Percentiles rank a stretch among this genome's conserved stretches.
phyloP scores from a whole-genome alignment of 2,797 vertebrate genomes.

The Diplodus puntazzo region DNA sequence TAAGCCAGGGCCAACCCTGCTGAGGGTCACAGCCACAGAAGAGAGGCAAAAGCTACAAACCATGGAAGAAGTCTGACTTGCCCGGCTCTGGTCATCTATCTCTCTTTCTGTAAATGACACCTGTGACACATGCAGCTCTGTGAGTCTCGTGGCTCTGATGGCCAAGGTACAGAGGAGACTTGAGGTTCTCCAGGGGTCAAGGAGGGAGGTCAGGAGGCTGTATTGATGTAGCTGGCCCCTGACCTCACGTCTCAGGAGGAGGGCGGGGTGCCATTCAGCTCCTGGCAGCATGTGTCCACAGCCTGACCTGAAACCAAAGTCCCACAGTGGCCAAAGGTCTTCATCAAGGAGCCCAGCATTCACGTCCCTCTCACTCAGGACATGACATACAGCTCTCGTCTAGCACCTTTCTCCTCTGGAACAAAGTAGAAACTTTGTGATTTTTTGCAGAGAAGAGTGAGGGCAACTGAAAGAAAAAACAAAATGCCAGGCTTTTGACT shows the following conservation, averaged over 20 bases:
- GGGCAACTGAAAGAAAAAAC: constrained; percentile 37
- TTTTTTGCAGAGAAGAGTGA: constrained; percentile 36
- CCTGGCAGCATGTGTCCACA: constrained; percentile 78
- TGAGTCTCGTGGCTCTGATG: constrained; percentile 49
- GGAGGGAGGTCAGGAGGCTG: constrained; percentile 68
- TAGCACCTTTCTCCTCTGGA: constrained; percentile 62
- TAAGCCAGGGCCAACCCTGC: constrained; percentile 43
- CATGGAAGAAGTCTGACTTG: constrained; percentile 22
- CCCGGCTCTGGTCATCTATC: constrained; percentile 44
- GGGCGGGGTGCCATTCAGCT: constrained; percentile 76
- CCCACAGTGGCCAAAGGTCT: constrained; percentile 63
- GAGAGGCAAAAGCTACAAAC: constrained; percentile 41
- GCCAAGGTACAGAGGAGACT: constrained; percentile 64
- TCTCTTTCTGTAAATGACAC: constrained; percentile 53
- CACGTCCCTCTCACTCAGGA: constrained; percentile 35
- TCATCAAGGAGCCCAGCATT: constrained; percentile 38
- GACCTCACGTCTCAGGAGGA: constrained; percentile 74
- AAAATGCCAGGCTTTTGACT: constrained; percentile 44
- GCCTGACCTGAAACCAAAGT: constrained; percentile 79
- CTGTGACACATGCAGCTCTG: constrained; percentile 41
- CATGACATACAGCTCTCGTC: constrained; percentile 50
- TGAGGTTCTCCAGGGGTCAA: constrained; percentile 69
- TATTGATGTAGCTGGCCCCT: constrained; percentile 77
- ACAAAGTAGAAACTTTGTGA: constrained; percentile 72
- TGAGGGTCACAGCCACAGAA: constrained; percentile 63